A percentile compares a stretch with the other conserved stretches of the same genome.
phyloP scores from a whole-genome alignment of 1,140 invertebrate species.

The Trichonephila inaurata region DNA sequence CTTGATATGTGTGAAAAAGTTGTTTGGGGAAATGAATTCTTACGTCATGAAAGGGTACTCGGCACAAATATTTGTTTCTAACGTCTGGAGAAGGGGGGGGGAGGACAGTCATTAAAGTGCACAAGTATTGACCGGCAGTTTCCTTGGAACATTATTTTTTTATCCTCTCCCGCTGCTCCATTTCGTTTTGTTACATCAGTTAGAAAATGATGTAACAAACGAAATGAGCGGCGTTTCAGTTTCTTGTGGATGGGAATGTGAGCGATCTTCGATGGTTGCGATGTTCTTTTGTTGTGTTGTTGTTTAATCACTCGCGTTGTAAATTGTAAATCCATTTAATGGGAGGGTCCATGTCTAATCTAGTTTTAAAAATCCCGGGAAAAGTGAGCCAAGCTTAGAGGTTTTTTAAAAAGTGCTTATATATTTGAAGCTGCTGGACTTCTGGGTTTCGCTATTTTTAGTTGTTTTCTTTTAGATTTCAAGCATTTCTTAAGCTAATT shows the following conservation, averaged over 20 bases:
- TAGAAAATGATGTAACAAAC: neutral
- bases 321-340: neutral
- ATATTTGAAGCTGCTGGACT: too few relatives aligned
- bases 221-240: too few relatives aligned
- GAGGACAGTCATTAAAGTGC: neutral
- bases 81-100: neutral
- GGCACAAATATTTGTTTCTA: slow-evolving; percentile 29
- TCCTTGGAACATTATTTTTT: neutral
- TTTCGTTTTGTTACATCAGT: neutral
- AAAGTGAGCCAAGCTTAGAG: too few relatives aligned
- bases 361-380: too few relatives aligned
- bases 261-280: neutral
- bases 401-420: too few relatives aligned
- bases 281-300: neutral
- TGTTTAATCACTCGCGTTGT: neutral
- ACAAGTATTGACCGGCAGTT: neutral
- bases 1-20: neutral
- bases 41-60: neutral
- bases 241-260: neutral
- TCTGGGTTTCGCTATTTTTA: too few relatives aligned
- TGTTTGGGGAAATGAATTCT: slow-evolving; percentile 12
- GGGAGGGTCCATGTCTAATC: too few relatives aligned
- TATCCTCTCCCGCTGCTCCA: neutral
- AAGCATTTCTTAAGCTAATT: too few relatives aligned
- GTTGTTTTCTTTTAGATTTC: too few relatives aligned